Conservation (phyloP, 2,888 invertebrate species). For the Argynnis bischoffii region DNA sequence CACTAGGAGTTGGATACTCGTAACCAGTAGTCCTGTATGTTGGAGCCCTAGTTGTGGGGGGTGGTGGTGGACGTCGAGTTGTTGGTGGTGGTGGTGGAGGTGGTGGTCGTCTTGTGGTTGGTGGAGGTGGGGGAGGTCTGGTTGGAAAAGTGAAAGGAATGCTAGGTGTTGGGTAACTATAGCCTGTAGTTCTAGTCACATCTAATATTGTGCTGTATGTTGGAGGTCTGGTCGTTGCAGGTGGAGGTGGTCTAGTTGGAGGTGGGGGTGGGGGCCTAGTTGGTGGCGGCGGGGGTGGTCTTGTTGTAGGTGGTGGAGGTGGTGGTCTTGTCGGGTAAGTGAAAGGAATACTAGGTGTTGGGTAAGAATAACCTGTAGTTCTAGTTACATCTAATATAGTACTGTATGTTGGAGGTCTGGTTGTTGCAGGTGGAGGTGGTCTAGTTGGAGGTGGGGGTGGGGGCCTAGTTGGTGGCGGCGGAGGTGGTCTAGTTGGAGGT, state of each 20-base stretch:
- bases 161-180: conserved; percentile 43
- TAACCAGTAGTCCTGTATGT: conserved; percentile 53
- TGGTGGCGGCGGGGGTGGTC: conserved; percentile 24
- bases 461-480: conserved; percentile 24
- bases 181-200: conserved; percentile 39
- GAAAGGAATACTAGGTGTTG: conserved; percentile 45
- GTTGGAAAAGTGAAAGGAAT: conserved; percentile 38
- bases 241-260: conserved; percentile 6
- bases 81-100: conserved; percentile 25
- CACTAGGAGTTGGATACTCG: conserved; percentile 51
- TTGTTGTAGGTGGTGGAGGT: conserved; percentile 22
- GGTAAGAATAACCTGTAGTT: conserved; percentile 56
- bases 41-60: conserved; percentile 34
- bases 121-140: conserved; percentile 19
- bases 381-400: conserved; percentile 16
- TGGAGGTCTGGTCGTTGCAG: conserved; percentile 9
- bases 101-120: conserved; percentile 37
- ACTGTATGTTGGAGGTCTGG: conserved; percentile 17
- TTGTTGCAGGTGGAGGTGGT: conserved; percentile 18
- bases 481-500: conserved; percentile 24
- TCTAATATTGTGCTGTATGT: conserved; percentile 35
- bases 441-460: conserved; percentile 31
- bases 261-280: conserved; percentile 23
- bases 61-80: conserved; percentile 25
- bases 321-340: conserved; percentile 21